Evolutionary conservation across 2,888 invertebrate genomes (phyloP), one percentile per base, ranked within the genome.

Genomic region (Synanthedon andrenaeformis): DNA sequence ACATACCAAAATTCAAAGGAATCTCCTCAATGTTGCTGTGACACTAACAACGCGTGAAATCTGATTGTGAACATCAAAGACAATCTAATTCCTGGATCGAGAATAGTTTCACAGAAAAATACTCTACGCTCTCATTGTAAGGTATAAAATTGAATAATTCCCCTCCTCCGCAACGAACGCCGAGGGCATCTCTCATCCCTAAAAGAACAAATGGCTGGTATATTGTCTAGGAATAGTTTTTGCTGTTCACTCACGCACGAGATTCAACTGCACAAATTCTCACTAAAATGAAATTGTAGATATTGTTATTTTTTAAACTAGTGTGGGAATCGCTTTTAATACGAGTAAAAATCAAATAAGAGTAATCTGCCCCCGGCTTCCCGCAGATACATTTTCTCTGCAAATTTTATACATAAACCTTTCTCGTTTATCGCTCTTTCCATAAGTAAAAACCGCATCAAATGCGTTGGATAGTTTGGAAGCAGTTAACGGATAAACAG

Each of bases 1-100:
- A 83, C 81, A 82, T 76, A 83, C 82, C 78, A 72, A 66, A 70
- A 82, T 81, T 86, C 85, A 86, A 86, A 69, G 81, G 69, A 71
- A 66, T 74, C 76, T 85, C 77, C 79, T 76, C 76, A 77, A 73
- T 83, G 79, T 79, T 83, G 74, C 80, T 79, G 75, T 74, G 76
- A 70, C 77, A 78, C 81, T 85, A 85, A 84, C 84, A 76, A 84
- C 70, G 77, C 85, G 81, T 84, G 78, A 85, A 85, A 85, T 86
- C 84, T 75, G 77, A 79, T 86, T 85, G 79, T 72, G 73, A 78
- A 74, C 81, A 73, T 85, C 85, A 85, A 85, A 23, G 28, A 41
- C 57, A 56, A 62, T 65, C 59, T 56, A 66, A 61, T 54, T 48
- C 49, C 23, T 61, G 59, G 58, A 60, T 60, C 53, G 58, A 19